phyloP scores from a whole-genome alignment of 2,888 invertebrate genomes.

The Aethes cnicana region DNA sequence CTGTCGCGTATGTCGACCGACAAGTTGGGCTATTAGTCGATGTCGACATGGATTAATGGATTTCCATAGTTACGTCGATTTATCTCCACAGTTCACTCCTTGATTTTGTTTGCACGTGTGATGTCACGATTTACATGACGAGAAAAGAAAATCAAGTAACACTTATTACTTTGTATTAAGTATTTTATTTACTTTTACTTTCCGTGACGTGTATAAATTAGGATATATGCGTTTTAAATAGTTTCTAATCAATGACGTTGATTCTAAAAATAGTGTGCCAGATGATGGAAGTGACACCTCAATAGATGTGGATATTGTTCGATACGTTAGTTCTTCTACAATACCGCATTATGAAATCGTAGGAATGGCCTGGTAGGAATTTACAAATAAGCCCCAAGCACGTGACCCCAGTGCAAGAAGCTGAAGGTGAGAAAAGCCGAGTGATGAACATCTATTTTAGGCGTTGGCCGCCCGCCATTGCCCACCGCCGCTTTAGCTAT shows the following conservation, averaged over 20 bases:
- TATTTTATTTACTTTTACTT: too few relatives aligned
- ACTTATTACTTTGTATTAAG: too few relatives aligned
- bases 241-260: too few relatives aligned
- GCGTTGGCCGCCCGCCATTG: conserved; percentile 23
- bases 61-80: conserved; percentile 12
- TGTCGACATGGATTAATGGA: not conserved
- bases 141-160: too few relatives aligned
- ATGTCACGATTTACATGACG: not conserved
- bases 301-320: too few relatives aligned
- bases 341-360: too few relatives aligned
- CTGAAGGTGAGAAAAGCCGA: conserved; percentile 32
- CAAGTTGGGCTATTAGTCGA: conserved; percentile 5
- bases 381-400: conserved; percentile 24
- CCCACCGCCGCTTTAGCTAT: conserved; percentile 23
- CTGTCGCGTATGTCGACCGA: conserved; percentile 3
- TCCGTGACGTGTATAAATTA: too few relatives aligned
- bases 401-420: conserved; percentile 27
- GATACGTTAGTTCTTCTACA: too few relatives aligned
- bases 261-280: too few relatives aligned
- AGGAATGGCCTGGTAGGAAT: conserved; percentile 5
- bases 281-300: too few relatives aligned
- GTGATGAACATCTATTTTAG: conserved; percentile 27
- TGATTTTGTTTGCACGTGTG: not conserved
- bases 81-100: not conserved
- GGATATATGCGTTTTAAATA: too few relatives aligned